phyloP scores from a whole-genome alignment of 2,888 invertebrate species.

The Zelleria hepariella region DNA sequence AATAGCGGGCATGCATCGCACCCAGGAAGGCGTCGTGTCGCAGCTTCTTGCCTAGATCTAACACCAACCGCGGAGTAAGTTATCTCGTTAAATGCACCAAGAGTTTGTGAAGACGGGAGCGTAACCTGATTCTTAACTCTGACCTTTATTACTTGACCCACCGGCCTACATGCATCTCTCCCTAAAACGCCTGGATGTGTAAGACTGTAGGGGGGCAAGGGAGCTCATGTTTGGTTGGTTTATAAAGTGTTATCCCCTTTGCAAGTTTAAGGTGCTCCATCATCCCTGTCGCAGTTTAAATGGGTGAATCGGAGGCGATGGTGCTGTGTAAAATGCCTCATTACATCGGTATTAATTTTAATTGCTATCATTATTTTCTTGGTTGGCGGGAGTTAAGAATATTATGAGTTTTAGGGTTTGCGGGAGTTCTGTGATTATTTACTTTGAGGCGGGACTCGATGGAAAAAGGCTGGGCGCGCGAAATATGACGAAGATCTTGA shows the following conservation, averaged over 20 bases:
- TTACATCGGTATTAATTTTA: neutral
- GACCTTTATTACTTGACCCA: slow-evolving; percentile 25
- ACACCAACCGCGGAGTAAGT: slow-evolving; percentile 35
- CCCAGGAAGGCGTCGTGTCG: neutral
- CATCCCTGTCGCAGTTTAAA: neutral
- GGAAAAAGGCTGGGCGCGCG: too few species aligned
- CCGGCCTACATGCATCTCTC: neutral
- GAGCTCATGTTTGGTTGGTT: neutral
- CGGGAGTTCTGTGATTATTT: too few species aligned
- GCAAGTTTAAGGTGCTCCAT: slow-evolving; percentile 2
- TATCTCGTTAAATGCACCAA: slow-evolving; percentile 60
- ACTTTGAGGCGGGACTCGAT: too few species aligned
- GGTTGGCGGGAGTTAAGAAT: too few species aligned
- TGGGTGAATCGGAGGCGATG: neutral
- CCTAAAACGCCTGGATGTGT: neutral
- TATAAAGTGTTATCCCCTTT: slow-evolving; percentile 2
- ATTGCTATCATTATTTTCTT: too few species aligned
- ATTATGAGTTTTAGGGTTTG: too few species aligned
- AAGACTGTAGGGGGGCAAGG: neutral
- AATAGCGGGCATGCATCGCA: neutral
- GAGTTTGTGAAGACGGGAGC: slow-evolving; percentile 41
- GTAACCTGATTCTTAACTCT: slow-evolving; percentile 27
- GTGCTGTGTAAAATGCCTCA: neutral
- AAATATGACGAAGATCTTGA: too few species aligned
- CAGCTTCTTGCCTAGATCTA: neutral